Conservation (phyloP, 2,888 invertebrate species). For the Eupithecia centaureata region DNA sequence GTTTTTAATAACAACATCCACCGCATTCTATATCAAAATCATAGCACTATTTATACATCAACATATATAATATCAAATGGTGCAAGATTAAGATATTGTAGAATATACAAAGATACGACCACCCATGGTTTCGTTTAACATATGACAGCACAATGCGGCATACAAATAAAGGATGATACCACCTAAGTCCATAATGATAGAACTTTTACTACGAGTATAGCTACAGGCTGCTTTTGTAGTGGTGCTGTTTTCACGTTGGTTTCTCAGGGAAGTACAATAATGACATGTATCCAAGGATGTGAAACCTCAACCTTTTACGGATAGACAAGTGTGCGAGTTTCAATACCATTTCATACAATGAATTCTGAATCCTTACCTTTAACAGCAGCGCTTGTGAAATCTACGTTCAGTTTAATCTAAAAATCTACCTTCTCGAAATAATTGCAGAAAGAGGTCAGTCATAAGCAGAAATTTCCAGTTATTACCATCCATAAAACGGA, state of each 20-base stretch:
- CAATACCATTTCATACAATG: too few relatives aligned
- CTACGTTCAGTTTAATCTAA: not conserved
- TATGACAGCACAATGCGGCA: slow-evolving; percentile 43
- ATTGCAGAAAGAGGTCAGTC: slow-evolving; percentile 2
- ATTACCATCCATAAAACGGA: slow-evolving; percentile 10
- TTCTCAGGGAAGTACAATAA: not conserved
- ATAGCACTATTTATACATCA: not conserved
- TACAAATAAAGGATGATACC: slow-evolving; percentile 32
- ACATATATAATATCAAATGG: slow-evolving; percentile 17
- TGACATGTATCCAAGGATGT: not conserved
- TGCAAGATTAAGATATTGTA: slow-evolving; percentile 41
- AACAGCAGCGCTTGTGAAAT: too few relatives aligned
- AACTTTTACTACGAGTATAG: slow-evolving; percentile 2
- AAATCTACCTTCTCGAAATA: not conserved
- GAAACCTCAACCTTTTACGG: not conserved
- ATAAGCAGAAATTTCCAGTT: not conserved
- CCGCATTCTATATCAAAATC: not conserved
- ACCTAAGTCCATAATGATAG: slow-evolving; percentile 7
- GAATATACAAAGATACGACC: slow-evolving; percentile 31
- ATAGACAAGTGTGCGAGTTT: not conserved
- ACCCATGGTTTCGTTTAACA: slow-evolving; percentile 43
- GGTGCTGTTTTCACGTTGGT: not conserved
- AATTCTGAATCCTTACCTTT: too few relatives aligned
- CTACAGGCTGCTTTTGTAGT: not conserved
- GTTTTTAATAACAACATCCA: not conserved